A percentile compares a stretch with the other conserved stretches of the same genome.
Evolutionary conservation across 2,888 invertebrate genomes (phyloP).

Genomic region (Netelia fuscicornis): DNA sequence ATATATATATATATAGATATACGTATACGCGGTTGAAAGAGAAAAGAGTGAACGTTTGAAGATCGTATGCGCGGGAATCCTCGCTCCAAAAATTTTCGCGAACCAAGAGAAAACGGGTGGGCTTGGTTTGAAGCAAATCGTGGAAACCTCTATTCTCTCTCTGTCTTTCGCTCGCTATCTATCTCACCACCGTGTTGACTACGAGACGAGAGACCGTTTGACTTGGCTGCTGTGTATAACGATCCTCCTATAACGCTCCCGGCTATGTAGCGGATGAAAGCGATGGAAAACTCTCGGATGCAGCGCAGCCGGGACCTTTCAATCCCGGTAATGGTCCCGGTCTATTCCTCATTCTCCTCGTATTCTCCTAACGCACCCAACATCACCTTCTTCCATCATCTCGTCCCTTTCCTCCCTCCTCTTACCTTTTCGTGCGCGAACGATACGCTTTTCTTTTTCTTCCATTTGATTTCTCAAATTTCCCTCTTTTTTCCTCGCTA

Average conservation of each 20-base stretch:
- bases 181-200: neutral
- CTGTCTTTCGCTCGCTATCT: conserved; percentile 8
- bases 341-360: conserved; percentile 43
- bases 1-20: too few relatives aligned
- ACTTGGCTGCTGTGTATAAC: conserved; percentile 66
- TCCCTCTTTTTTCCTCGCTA: neutral
- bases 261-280: conserved; percentile 65
- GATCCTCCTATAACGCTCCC: conserved; percentile 65
- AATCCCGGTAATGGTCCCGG: conserved; percentile 62
- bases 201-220: conserved; percentile 57
- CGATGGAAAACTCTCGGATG: conserved; percentile 67
- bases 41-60: conserved; percentile 49
- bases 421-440: conserved; percentile 13
- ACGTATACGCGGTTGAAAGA: neutral
- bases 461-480: neutral
- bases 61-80: conserved; percentile 51
- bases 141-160: conserved; percentile 26
- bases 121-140: conserved; percentile 53
- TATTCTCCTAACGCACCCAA: conserved; percentile 41
- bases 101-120: conserved; percentile 23
- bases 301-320: conserved; percentile 65
- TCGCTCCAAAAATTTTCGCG: conserved; percentile 58
- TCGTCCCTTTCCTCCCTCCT: conserved; percentile 1
- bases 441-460: neutral
- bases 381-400: conserved; percentile 41